These are phyloP conservation scores for Macroglossus sobrinus DNA, from an alignment of 2,113 vertebrate species.

Conservation along the genomic window DNA sequence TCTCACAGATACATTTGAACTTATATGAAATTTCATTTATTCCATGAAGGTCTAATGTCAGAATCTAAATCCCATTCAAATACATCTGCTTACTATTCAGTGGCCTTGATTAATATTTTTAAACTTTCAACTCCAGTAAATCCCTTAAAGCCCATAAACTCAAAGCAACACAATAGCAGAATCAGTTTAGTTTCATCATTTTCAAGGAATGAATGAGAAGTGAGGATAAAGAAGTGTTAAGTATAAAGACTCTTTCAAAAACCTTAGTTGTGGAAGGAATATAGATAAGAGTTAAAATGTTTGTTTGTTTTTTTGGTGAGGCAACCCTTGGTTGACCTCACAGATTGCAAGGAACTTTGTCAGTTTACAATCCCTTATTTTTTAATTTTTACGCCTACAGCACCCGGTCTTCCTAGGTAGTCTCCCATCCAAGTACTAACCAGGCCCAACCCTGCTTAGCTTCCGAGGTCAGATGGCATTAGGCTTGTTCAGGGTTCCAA, in stretches of 20 bases:
- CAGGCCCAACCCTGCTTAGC: no score
- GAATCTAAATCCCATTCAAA: not conserved
- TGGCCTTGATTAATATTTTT: not conserved
- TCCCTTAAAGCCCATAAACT: not conserved
- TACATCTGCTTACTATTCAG: not conserved
- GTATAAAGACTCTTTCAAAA: not conserved
- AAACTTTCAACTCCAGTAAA: not conserved
- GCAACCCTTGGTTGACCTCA: no score
- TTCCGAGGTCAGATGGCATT: no score
- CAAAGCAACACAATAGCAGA: not conserved
- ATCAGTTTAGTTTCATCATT: not conserved
- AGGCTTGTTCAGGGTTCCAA: no score
- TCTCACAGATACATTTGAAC: not conserved
- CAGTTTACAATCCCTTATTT: no score
- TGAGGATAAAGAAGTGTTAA: not conserved
- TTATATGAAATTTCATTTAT: conserved; percentile 1
- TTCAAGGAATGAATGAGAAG: not conserved
- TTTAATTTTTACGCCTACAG: no score
- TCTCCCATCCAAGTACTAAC: no score
- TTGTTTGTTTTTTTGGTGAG: no score
- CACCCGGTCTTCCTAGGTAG: no score
- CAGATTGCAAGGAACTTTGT: no score
- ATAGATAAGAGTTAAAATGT: not conserved
- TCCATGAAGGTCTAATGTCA: not conserved
- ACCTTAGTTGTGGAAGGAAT: not conserved